phyloP scores from a whole-genome alignment of 1,140 invertebrate species.

The Megalonaias nervosa region DNA sequence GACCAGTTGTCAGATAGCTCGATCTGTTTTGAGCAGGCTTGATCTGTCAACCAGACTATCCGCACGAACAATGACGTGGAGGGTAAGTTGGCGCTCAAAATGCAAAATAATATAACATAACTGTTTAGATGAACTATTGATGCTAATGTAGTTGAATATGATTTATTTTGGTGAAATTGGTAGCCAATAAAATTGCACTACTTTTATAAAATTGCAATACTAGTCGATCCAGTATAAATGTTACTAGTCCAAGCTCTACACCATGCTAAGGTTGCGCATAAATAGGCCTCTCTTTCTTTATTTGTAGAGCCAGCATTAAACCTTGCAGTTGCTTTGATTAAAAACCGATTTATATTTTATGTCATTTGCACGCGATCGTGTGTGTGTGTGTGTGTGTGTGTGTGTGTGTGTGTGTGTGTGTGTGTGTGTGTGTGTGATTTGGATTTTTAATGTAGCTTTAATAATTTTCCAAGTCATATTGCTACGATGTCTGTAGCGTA shows the following conservation, averaged over 20 bases:
- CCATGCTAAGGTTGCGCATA: background rate
- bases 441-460: no score
- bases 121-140: background rate
- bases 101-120: background rate
- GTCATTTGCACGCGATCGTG: no score
- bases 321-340: background rate
- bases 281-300: background rate
- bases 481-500: no score
- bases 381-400: no score
- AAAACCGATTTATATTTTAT: background rate
- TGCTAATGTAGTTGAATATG: background rate
- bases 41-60: background rate
- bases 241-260: background rate
- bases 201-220: no score
- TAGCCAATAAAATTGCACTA: background rate
- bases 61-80: constrained; percentile 17
- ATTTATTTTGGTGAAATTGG: background rate
- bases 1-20: background rate
- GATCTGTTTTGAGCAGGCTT: background rate
- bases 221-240: background rate
- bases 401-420: no score
- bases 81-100: background rate
- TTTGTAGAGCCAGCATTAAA: background rate
- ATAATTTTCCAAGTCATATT: no score
- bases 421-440: no score